phyloP scores from a whole-genome alignment of 2,797 vertebrate species.

The Mormyrus hasselquistii region DNA sequence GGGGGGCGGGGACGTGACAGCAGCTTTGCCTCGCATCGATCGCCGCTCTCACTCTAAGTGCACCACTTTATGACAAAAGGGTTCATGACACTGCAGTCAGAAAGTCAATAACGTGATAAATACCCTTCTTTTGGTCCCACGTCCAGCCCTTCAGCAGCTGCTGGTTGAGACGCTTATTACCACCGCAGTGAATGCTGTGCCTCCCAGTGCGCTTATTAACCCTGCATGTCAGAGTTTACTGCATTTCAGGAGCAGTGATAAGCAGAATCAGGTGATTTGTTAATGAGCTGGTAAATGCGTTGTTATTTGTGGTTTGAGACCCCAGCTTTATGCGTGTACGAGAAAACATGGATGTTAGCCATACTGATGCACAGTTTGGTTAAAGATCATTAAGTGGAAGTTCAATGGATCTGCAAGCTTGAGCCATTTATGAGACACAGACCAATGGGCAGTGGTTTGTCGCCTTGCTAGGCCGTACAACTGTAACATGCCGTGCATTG shows the following conservation, averaged over 20 bases:
- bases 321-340: background rate
- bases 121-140: slow-evolving; percentile 69
- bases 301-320: slow-evolving; percentile 29
- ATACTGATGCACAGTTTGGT: background rate
- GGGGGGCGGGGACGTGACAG: slow-evolving; percentile 65
- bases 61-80: slow-evolving; percentile 82
- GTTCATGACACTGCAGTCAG: slow-evolving; percentile 77
- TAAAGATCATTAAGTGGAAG: slow-evolving; percentile 8
- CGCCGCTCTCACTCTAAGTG: slow-evolving; percentile 60
- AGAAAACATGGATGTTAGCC: background rate
- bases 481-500: background rate
- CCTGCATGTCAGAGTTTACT: slow-evolving; percentile 73
- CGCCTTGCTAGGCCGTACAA: background rate
- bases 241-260: slow-evolving; percentile 74
- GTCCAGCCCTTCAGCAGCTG: slow-evolving; percentile 76
- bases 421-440: background rate
- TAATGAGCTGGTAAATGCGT: slow-evolving; percentile 28
- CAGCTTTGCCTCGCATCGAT: slow-evolving; percentile 71
- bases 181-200: slow-evolving; percentile 80
- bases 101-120: slow-evolving; percentile 81
- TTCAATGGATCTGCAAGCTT: background rate
- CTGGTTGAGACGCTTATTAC: slow-evolving; percentile 87
- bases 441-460: background rate
- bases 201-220: slow-evolving; percentile 73
- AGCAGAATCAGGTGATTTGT: slow-evolving; percentile 39